Conservation (phyloP, 2,113 vertebrate species). For the Emydura subglobosa region DNA sequence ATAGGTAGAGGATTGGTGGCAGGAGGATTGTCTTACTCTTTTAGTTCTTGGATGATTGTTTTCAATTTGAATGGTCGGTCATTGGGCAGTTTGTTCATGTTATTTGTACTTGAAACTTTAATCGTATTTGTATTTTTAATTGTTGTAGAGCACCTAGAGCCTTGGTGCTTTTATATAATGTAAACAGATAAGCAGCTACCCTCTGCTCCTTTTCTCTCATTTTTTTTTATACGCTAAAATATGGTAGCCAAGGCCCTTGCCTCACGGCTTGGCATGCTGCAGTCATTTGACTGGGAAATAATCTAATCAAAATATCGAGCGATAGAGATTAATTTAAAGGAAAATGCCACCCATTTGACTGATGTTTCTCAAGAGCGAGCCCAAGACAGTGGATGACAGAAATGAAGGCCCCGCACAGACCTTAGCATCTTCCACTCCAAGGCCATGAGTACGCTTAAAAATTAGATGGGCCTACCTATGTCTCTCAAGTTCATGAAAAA, state of each 20-base stretch:
- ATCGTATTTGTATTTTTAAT: not conserved
- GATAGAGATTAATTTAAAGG: not conserved
- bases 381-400: not conserved
- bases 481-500: not conserved
- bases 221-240: not conserved
- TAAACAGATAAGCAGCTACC: not conserved
- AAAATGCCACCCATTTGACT: not conserved
- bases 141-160: not conserved
- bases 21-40: not conserved
- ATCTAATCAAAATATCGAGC: not conserved
- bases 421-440: not conserved
- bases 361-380: not conserved
- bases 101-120: not conserved
- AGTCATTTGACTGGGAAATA: conserved; percentile 5
- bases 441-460: not conserved
- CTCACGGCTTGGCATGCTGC: not conserved
- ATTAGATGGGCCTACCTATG: not conserved
- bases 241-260: not conserved
- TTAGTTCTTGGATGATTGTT: not conserved
- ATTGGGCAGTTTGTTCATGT: not conserved
- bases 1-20: not conserved
- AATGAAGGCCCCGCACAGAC: not conserved
- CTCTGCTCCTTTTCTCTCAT: not conserved
- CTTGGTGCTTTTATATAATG: not conserved
- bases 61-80: not conserved